These are phyloP conservation scores for Tenthredo notha DNA, from an alignment of 2,888 invertebrate species.

Conservation along the genomic window DNA sequence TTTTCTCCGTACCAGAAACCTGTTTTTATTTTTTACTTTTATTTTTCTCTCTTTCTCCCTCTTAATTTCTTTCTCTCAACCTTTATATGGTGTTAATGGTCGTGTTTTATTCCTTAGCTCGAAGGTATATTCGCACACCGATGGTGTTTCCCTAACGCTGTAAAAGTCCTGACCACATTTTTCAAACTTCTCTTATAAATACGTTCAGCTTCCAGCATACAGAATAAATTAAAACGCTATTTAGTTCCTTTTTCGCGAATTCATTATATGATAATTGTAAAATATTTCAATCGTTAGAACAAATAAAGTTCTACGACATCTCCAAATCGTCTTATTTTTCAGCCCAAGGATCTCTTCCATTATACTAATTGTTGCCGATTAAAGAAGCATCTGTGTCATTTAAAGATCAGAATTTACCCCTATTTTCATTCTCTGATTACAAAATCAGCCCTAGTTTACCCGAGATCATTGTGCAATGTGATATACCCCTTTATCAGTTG, in stretches of 20 bases:
- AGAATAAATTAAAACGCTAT: neutral
- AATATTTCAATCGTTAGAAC: neutral
- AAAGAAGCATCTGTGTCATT: neutral
- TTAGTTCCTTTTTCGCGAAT: neutral
- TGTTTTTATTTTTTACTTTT: constrained; percentile 17
- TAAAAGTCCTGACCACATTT: constrained; percentile 18
- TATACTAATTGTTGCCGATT: neutral
- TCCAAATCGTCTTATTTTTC: neutral
- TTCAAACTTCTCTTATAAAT: neutral
- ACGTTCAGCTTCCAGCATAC: neutral
- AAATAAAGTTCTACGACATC: neutral
- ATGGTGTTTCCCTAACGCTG: neutral
- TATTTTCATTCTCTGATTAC: neutral
- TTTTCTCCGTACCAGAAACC: neutral
- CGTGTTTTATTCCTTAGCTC: constrained; percentile 26
- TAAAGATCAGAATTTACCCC: neutral
- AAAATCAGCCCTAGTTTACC: neutral
- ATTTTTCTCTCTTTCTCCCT: neutral
- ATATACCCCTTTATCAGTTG: neutral
- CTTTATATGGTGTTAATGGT: constrained; percentile 26
- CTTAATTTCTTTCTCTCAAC: neutral
- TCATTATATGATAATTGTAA: neutral
- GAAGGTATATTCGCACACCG: neutral
- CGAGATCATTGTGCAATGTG: neutral
- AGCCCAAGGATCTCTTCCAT: neutral